phyloP scores from a whole-genome alignment of 2,113 vertebrate genomes.

The Sebastes fasciatus region DNA sequence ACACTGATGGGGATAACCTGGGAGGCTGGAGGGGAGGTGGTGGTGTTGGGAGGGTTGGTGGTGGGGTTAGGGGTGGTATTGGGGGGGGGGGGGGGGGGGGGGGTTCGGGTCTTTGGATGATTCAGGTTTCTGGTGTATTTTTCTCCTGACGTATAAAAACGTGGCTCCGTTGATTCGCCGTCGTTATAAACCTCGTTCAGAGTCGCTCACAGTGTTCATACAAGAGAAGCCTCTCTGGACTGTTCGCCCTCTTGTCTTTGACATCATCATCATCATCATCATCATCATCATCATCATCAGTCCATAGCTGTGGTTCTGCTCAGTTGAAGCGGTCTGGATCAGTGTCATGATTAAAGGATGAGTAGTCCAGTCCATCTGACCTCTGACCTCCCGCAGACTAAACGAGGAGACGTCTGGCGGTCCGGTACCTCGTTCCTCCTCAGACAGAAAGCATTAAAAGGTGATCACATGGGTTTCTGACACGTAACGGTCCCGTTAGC shows the following conservation, averaged over 20 bases:
- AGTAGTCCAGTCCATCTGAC: not conserved
- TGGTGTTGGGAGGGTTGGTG: no score
- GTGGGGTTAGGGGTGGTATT: not conserved
- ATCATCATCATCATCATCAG: not conserved
- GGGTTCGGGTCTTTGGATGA: not conserved
- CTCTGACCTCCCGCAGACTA: not conserved
- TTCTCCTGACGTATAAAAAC: conserved; percentile 11
- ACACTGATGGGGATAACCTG: not conserved
- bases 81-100: not conserved
- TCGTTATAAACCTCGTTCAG: conserved; percentile 43
- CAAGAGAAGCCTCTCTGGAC: not conserved
- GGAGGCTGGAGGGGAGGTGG: not conserved
- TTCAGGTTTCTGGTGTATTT: not conserved
- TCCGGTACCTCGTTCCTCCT: not conserved
- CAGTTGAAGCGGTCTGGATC: not conserved
- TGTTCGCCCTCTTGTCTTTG: conserved; percentile 11
- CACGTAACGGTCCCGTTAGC: no score
- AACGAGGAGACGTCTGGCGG: not conserved
- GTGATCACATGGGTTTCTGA: no score
- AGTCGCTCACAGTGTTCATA: conserved; percentile 44
- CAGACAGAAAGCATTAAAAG: not conserved
- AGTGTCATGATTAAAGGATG: not conserved
- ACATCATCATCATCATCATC: conserved; percentile 15
- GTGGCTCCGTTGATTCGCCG: not conserved
- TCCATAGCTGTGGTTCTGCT: not conserved